phyloP scores from a whole-genome alignment of 2,113 vertebrate genomes.

The Rynchops niger region DNA sequence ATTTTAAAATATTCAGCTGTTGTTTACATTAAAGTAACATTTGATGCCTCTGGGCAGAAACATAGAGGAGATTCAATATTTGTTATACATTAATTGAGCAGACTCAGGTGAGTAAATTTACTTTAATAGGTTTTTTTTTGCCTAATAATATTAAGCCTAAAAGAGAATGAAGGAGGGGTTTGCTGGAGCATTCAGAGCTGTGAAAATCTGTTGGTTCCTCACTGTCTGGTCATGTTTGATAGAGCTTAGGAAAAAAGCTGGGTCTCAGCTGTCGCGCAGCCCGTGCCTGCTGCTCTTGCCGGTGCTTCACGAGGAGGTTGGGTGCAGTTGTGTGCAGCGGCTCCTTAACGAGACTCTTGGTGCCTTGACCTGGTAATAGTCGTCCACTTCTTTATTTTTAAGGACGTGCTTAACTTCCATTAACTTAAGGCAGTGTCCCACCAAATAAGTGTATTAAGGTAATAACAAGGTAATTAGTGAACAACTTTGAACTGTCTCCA shows the following conservation, averaged over 20 bases:
- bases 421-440: neutral
- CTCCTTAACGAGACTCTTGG: neutral
- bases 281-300: accelerated
- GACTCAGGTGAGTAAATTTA: constrained; percentile 31
- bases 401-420: neutral
- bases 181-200: neutral
- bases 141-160: neutral
- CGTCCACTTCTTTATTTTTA: neutral
- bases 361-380: neutral
- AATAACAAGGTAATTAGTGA: neutral
- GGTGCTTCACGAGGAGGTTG: neutral
- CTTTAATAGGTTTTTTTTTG: neutral
- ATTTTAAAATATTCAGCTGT: constrained; percentile 7
- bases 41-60: neutral
- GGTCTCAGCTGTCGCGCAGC: neutral
- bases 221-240: neutral
- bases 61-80: constrained; percentile 27
- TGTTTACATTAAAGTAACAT: constrained; percentile 37
- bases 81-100: constrained; percentile 31
- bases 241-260: neutral
- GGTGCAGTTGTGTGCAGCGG: neutral
- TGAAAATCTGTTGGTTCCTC: neutral
- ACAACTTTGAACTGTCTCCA: neutral
- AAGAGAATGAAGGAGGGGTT: neutral
- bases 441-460: neutral